Conservation (phyloP, 2,113 vertebrate genomes). For the Pampusana beccarii region DNA sequence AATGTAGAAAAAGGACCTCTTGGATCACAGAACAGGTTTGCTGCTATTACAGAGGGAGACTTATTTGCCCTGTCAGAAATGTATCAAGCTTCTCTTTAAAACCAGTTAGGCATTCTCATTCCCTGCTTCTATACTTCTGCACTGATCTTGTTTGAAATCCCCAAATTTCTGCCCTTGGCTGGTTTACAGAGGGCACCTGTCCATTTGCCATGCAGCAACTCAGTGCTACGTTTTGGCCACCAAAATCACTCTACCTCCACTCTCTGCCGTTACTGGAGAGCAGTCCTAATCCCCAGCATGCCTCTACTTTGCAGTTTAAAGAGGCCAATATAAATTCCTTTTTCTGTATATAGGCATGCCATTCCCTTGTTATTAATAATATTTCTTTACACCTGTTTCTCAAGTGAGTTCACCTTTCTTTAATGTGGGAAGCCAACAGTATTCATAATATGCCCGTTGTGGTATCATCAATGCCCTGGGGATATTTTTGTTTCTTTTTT, state of each 20-base stretch:
- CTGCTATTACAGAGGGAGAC: accelerated
- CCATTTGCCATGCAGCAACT: no score
- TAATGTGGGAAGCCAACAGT: not conserved
- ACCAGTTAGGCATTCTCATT: not conserved
- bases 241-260: not conserved
- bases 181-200: not conserved
- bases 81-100: not conserved
- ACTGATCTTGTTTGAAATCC: not conserved
- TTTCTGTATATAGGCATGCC: not conserved
- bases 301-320: not conserved
- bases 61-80: not conserved
- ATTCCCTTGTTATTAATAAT: not conserved
- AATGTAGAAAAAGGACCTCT: not conserved
- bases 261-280: not conserved
- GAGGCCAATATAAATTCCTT: not conserved
- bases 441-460: not conserved
- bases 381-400: not conserved
- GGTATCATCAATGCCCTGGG: not conserved
- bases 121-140: no score
- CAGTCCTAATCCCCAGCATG: not conserved
- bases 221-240: not conserved
- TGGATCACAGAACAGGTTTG: no score
- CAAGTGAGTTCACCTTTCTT: not conserved
- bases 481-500: not conserved
- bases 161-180: not conserved